These are phyloP conservation scores for Astur gentilis DNA, from an alignment of 2,113 vertebrate genomes.

Conservation along the genomic window DNA sequence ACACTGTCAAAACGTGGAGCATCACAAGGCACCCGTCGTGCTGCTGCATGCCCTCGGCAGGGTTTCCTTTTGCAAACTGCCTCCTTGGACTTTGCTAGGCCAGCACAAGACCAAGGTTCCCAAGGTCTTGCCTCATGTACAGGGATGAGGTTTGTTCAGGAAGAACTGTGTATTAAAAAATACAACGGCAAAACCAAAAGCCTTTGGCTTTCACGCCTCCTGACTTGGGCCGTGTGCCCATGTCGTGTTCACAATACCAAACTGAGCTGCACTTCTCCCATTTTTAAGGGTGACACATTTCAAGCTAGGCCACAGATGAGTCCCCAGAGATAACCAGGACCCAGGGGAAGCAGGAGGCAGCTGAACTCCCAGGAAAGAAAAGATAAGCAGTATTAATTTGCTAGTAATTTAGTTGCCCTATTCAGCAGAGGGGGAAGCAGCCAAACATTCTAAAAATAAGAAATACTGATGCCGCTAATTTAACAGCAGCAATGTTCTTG, in stretches of 20 bases:
- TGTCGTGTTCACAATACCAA: not conserved
- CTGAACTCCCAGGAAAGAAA: not conserved
- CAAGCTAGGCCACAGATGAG: not conserved
- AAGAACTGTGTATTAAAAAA: not conserved
- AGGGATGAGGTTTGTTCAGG: not conserved
- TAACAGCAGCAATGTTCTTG: not conserved
- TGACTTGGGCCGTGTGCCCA: not conserved
- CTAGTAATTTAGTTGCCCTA: not conserved
- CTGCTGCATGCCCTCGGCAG: not conserved
- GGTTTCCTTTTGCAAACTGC: not conserved
- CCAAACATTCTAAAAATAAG: not conserved
- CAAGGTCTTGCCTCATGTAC: accelerated
- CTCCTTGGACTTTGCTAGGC: not conserved
- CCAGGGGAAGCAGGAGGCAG: not conserved
- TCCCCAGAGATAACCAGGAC: not conserved
- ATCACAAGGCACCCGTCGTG: accelerated
- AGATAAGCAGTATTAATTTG: not conserved
- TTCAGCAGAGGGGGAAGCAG: not conserved
- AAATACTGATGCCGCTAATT: not conserved
- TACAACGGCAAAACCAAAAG: not conserved
- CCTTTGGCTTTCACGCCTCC: not conserved
- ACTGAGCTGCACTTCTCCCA: not conserved
- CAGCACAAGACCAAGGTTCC: not conserved
- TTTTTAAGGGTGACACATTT: not conserved
- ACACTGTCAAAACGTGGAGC: not conserved